Base-by-base conservation (phyloP, 2,797 vertebrate genomes). In the Cichlasoma orientale region DNA sequence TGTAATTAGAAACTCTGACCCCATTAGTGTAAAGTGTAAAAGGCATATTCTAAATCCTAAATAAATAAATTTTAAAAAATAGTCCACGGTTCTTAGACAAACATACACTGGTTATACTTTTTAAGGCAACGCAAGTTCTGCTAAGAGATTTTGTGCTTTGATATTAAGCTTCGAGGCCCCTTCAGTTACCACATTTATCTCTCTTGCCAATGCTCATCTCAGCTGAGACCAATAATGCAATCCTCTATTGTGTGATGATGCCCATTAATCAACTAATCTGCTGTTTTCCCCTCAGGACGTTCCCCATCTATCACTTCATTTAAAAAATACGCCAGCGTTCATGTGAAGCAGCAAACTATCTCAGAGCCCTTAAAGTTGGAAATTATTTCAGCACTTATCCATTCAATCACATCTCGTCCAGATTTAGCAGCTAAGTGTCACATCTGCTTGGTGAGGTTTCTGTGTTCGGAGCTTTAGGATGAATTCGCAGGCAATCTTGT, bases 401-500 rank as follows among this genome's bases (percentile, higher is more conserved):
- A 69, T 27, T 77, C 33, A 27, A 25, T 83, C 54, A 36, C n/a
- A 3, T 70, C 53, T 70, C 12, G 2, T 54, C 33, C 79, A 55
- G 86, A 79, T 79, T 83, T 55, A 74, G 53, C 80, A 61, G 76
- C 77, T 74, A 18, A 66, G 44, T 47, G 75, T 86, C 85, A 81
- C 71, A 75, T 87, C 87, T 86, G 79, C 71, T 83, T 88, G 87
- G 88, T 88, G 82, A 85, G 83, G 82, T 84, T 94, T 78, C 86
- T 84, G 74, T 72, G 63, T 85, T 94, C 78, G 90, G 90, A 87
- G 90, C 91, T 92, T 94, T 88, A 88, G 89, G 84, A 75, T 23
- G 93, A 94, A 85, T 88, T 93, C 79, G 82, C 78, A 2, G 83
- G 88, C 83, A 93, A 94, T 90, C 92, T 93, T 29, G 75, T 95